Conservation (phyloP, 2,888 invertebrate genomes). For the Cosmia pyralina region DNA sequence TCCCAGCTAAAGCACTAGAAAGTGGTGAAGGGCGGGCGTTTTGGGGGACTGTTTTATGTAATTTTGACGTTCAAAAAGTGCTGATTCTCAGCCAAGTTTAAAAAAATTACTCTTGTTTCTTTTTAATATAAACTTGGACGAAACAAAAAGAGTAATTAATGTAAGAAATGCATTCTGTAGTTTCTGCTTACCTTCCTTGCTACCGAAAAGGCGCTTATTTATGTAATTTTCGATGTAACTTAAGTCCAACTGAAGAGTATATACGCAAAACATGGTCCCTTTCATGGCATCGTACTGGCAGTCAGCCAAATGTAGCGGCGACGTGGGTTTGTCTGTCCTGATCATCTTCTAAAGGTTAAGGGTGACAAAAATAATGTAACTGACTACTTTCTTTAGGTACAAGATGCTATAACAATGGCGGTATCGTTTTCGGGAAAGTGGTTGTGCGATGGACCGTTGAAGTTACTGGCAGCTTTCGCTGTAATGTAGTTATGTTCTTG, state of each 20-base stretch:
- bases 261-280: slow-evolving; percentile 38
- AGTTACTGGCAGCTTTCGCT: slow-evolving; percentile 38
- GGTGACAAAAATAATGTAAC: slow-evolving; percentile 82
- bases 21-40: no score
- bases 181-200: background rate
- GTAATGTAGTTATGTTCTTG: slow-evolving; percentile 1
- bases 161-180: background rate
- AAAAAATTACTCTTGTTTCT: no score
- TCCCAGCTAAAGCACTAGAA: no score
- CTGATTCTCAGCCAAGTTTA: no score
- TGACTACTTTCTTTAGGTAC: slow-evolving; percentile 71
- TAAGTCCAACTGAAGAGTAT: background rate
- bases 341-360: slow-evolving; percentile 81
- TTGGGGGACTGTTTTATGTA: no score
- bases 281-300: slow-evolving; percentile 71
- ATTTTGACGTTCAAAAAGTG: no score
- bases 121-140: background rate
- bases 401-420: slow-evolving; percentile 65
- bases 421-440: slow-evolving; percentile 41
- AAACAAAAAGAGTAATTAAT: background rate
- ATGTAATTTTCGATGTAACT: background rate
- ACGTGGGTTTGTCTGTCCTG: slow-evolving; percentile 71
- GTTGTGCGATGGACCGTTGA: slow-evolving; percentile 52
- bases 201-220: background rate
- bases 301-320: slow-evolving; percentile 75